phyloP scores from a whole-genome alignment of 2,113 vertebrate genomes.

The Taurulus bubalis region DNA sequence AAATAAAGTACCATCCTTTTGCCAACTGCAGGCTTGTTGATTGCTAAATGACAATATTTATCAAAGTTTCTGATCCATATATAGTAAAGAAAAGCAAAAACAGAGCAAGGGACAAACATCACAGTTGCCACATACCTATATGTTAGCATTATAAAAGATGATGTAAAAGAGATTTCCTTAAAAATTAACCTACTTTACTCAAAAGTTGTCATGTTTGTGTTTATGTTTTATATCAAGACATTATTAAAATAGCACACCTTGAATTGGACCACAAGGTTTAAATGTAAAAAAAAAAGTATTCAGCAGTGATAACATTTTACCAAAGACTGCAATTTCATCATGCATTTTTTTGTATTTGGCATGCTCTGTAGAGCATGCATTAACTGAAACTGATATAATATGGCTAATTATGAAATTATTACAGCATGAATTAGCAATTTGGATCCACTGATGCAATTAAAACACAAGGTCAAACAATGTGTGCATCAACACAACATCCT shows the following conservation, averaged over 20 bases:
- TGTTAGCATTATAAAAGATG: neutral
- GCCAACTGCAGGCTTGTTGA: too few relatives aligned
- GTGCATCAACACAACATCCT: neutral
- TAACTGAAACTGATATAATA: constrained; percentile 6
- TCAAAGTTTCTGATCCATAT: neutral
- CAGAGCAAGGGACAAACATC: neutral
- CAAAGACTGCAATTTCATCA: neutral
- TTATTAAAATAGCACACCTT: neutral
- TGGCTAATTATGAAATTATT: constrained; percentile 18
- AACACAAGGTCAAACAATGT: constrained; percentile 41
- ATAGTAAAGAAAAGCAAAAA: neutral
- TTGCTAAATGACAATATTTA: neutral
- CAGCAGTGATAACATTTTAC: neutral
- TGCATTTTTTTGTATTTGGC: constrained; percentile 8
- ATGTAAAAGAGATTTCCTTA: neutral
- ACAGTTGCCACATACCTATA: neutral
- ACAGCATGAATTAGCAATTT: constrained; percentile 9
- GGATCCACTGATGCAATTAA: constrained; percentile 24
- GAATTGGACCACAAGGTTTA: neutral
- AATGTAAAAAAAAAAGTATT: neutral
- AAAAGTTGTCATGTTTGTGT: neutral
- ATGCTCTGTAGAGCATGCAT: neutral
- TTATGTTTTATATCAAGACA: neutral
- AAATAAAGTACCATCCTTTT: neutral
- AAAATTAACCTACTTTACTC: neutral